Percentiles rank a stretch among this genome's conserved stretches.
phyloP scores from a whole-genome alignment of 2,797 vertebrate species.

The Pantherophis alleghaniensis region DNA sequence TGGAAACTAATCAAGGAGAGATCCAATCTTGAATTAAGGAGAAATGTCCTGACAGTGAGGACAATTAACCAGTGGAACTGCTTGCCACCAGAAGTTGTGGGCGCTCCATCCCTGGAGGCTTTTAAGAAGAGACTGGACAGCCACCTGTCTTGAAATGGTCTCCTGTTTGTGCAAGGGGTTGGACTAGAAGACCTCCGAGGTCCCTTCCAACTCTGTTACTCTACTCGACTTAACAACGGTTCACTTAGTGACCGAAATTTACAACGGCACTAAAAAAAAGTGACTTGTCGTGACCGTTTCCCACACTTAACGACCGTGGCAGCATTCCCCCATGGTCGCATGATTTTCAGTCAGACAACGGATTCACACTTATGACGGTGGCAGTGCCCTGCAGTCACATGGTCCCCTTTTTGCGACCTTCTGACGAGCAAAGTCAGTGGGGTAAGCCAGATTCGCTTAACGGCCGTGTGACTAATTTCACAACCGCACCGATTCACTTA shows the following conservation, averaged over 20 bases:
- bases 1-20: neutral
- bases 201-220: neutral
- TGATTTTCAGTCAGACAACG: too few species aligned
- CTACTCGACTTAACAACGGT: neutral
- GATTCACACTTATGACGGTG: too few species aligned
- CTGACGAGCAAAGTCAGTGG: too few species aligned
- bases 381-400: rapidly evolving
- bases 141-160: neutral
- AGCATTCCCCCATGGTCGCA: rapidly evolving
- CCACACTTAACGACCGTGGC: neutral
- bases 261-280: neutral
- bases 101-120: neutral
- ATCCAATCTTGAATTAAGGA: neutral
- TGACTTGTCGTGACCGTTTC: neutral
- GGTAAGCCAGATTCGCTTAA: too few species aligned
- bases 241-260: neutral
- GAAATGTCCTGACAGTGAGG: neutral
- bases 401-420: too few species aligned
- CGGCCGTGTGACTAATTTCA: too few species aligned
- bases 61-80: neutral
- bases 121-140: neutral
- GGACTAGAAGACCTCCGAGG: neutral
- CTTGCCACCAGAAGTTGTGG: neutral
- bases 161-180: neutral
- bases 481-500: too few species aligned